Base-by-base conservation (phyloP, 2,888 invertebrate genomes). In the Synergus umbraculus region DNA sequence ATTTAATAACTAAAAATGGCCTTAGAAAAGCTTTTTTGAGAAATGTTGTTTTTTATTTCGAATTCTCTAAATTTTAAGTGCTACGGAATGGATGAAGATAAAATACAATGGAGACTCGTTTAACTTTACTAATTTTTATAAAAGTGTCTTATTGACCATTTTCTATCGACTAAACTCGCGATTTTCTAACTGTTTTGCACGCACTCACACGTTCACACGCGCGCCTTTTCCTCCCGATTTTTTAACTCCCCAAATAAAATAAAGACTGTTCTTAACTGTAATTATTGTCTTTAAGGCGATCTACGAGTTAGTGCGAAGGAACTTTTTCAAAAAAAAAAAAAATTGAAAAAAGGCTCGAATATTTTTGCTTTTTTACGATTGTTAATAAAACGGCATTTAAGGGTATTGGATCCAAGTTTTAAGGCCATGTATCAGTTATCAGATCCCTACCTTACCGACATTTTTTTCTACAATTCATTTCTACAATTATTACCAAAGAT, bases 251-350 rank as follows among this genome's bases (percentile, higher is more conserved):
- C 0, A 41, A 69, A 29, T 2, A 3, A 22, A 69, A 46, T 44
- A 49, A 54, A 73, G 73, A 54, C 54, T 73, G 29, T 49, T 37
- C 49, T n/a, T 54, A 54, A 29, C 9, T 73, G 12, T 67, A 18
- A 46, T 67, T 67, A 10, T 69, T 54, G 8, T 41, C 13, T 13
- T 46, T 37, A 7, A 9, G 37, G 15, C 29, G 15, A 37, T 54
- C 13, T n/a, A 73, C 37, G 37, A 69, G 29, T 49, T 2, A 67
- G 13, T 15, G 2, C 49, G 13, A 22, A 60, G 13, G 22, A 29
- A 29, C 2, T 29, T 29, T 29, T 29, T 29, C 22, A 29, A 29
- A 29, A 29, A 29, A 29, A 29, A 29, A 29, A 22, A 22, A 22
- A 22, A 22, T 1, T 29, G 22, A 29, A 29, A 29, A 29, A 29